Evolutionary conservation across 2,113 vertebrate genomes (phyloP).

Genomic region (Microtus ochrogaster): DNA sequence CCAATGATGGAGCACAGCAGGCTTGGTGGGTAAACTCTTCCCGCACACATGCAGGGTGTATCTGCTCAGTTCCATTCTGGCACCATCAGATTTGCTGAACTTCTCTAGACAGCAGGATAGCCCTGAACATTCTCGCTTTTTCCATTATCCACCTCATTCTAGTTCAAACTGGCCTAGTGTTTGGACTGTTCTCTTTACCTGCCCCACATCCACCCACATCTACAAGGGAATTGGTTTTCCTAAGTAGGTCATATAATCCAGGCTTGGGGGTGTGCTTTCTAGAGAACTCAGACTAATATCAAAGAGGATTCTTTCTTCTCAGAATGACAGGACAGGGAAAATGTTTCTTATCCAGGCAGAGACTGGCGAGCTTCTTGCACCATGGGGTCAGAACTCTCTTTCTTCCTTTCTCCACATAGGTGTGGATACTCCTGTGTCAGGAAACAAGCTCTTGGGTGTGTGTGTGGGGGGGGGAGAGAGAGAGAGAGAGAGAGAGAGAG

Average conservation of each 20-base stretch:
- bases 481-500: too few relatives aligned
- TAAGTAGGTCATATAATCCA: background rate
- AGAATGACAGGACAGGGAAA: background rate
- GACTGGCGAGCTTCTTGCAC: background rate
- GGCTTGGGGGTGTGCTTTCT: background rate
- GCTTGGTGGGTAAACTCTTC: accelerated
- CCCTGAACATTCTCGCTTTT: too few relatives aligned
- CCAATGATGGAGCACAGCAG: accelerated
- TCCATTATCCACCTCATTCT: background rate
- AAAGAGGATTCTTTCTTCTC: background rate
- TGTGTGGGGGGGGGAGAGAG: too few relatives aligned
- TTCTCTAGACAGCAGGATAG: background rate
- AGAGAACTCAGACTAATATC: background rate
- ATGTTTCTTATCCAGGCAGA: background rate
- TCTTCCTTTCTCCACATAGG: background rate
- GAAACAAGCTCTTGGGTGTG: background rate
- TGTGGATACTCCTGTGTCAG: background rate
- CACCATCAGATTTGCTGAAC: background rate
- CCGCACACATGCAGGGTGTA: background rate
- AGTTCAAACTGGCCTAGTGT: accelerated
- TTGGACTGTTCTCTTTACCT: background rate
- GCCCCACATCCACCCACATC: background rate
- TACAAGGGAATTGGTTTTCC: background rate
- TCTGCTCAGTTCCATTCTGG: background rate
- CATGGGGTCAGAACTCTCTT: background rate